Evolutionary conservation across 35 echinoderm and acorn worm species (phyloP).

Genomic region (Amphiura filiformis): DNA sequence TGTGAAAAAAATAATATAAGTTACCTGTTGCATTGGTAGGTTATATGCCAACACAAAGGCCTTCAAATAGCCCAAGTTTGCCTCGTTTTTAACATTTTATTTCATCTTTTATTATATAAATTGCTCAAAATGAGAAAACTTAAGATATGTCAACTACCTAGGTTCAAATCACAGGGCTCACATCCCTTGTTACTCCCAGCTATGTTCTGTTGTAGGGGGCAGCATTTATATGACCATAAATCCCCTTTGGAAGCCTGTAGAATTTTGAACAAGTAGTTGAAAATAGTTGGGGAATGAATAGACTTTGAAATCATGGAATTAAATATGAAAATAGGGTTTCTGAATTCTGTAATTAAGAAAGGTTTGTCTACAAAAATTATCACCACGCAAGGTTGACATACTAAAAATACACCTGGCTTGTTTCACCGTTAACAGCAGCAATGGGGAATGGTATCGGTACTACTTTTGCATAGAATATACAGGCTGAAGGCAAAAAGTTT

Average conservation of each 20-base stretch:
- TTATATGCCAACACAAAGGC: too few relatives aligned
- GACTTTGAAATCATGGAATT: background rate
- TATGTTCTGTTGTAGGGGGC: background rate
- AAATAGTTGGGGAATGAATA: background rate
- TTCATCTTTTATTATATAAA: background rate
- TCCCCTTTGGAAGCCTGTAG: background rate
- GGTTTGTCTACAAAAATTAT: too few relatives aligned
- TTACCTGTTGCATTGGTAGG: too few relatives aligned
- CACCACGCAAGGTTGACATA: too few relatives aligned
- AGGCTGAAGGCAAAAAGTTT: background rate
- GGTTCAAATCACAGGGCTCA: background rate
- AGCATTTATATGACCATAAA: too few relatives aligned
- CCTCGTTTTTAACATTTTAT: background rate
- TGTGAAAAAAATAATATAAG: too few relatives aligned
- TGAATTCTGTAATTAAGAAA: background rate
- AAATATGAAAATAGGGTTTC: background rate
- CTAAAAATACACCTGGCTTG: too few relatives aligned
- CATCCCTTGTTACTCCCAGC: background rate
- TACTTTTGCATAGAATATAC: background rate
- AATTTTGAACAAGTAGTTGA: background rate
- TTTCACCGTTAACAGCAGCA: background rate
- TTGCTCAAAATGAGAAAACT: conserved; percentile 8
- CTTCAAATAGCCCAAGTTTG: too few relatives aligned
- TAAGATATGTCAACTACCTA: background rate
- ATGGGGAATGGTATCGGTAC: background rate